These are phyloP conservation scores for Rhopalosiphum maidis DNA, from an alignment of 1,140 invertebrate genomes.

Conservation along the genomic window DNA sequence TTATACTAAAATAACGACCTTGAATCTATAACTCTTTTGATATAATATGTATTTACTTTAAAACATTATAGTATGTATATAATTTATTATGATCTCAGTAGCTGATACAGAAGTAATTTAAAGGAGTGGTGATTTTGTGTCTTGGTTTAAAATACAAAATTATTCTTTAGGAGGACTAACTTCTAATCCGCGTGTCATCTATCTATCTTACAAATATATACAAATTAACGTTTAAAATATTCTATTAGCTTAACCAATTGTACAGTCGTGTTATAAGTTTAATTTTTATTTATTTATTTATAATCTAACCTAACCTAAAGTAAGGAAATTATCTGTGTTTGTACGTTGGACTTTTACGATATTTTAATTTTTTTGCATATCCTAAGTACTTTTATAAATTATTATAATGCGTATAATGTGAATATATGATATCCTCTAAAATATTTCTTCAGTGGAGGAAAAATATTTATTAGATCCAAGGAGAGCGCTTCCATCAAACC, in stretches of 20 bases:
- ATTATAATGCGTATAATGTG: too few relatives aligned
- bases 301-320: too few relatives aligned
- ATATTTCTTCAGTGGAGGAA: too few relatives aligned
- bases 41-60: neutral
- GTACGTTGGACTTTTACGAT: neutral
- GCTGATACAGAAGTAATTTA: neutral
- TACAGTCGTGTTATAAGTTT: neutral
- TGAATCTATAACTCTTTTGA: neutral
- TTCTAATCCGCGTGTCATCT: neutral
- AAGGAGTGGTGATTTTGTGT: neutral
- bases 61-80: neutral
- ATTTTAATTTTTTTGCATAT: neutral
- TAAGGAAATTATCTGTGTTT: neutral
- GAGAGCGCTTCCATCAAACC: too few relatives aligned
- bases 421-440: too few relatives aligned
- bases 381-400: too few relatives aligned
- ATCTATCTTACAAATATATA: neutral
- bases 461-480: neutral
- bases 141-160: neutral
- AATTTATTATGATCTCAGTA: neutral
- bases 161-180: neutral
- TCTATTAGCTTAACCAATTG: too few relatives aligned
- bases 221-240: neutral
- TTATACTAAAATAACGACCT: constrained; percentile 23
- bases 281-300: neutral